A percentile compares a stretch with the other conserved stretches of the same genome.
Conservation (phyloP, 1,140 invertebrate genomes). For the Zaprionus capensis region DNA sequence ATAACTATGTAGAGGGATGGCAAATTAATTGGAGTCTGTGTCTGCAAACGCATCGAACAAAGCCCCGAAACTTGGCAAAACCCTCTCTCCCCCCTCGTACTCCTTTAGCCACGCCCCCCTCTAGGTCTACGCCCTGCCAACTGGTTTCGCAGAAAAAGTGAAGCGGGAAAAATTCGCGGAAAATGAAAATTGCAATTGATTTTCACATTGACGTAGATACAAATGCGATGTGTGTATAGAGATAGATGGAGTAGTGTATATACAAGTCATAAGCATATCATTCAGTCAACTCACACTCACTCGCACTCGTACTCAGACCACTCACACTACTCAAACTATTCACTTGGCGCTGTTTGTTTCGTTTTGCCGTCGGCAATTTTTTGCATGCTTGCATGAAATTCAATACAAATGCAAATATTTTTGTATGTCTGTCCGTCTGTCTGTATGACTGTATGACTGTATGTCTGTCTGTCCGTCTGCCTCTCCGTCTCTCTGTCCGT, state of each 20-base stretch:
- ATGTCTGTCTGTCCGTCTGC: background rate
- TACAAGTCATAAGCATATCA: conserved; percentile 6
- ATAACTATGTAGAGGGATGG: conserved; percentile 27
- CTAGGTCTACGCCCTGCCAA: background rate
- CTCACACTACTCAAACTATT: conserved; percentile 6
- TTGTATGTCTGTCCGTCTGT: conserved; percentile 27
- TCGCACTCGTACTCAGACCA: background rate
- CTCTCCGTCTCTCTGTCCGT: background rate
- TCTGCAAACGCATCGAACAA: conserved; percentile 12
- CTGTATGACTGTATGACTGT: background rate
- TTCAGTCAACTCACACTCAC: conserved; percentile 4
- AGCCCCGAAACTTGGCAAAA: background rate
- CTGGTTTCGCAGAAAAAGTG: conserved; percentile 8
- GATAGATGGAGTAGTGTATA: background rate
- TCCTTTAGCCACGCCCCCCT: background rate
- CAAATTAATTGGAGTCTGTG: conserved; percentile 68
- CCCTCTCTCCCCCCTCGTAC: background rate
- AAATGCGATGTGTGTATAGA: no score
- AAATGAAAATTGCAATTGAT: conserved; percentile 42
- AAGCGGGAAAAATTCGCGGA: background rate
- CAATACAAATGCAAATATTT: conserved; percentile 61
- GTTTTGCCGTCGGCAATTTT: conserved; percentile 68
- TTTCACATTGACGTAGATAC: conserved; percentile 22
- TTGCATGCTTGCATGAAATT: conserved; percentile 60
- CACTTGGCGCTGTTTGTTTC: conserved; percentile 15